phyloP scores from a whole-genome alignment of 2,113 vertebrate genomes.

The Corydoras sp. region DNA sequence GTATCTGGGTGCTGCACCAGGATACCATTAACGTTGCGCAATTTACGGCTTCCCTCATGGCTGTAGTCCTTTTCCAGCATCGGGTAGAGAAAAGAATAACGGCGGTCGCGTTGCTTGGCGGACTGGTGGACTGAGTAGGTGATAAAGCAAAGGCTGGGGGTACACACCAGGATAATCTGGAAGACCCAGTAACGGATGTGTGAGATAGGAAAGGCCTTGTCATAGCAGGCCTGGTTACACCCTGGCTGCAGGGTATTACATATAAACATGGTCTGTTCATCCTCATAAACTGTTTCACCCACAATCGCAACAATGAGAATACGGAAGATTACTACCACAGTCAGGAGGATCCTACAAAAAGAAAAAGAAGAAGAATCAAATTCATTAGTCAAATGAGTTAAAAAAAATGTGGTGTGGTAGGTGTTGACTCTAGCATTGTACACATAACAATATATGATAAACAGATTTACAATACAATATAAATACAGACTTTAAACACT shows the following conservation, averaged over 20 bases:
- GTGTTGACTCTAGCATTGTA: too few relatives aligned
- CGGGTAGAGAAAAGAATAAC: conserved; percentile 75
- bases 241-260: conserved; percentile 86
- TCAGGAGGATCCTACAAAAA: conserved; percentile 78
- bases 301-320: conserved; percentile 88
- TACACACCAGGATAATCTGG: conserved; percentile 88
- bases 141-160: conserved; percentile 86
- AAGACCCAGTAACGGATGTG: conserved; percentile 93
- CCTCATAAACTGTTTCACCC: conserved; percentile 84
- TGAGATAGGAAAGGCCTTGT: conserved; percentile 84
- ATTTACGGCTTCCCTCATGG: conserved; percentile 55
- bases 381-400: too few relatives aligned
- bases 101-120: conserved; percentile 77
- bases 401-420: too few relatives aligned
- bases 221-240: conserved; percentile 87
- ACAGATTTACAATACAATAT: too few relatives aligned
- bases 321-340: conserved; percentile 87
- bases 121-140: conserved; percentile 85
- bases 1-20: conserved; percentile 63
- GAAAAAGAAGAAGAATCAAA: background rate
- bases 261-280: conserved; percentile 85
- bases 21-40: conserved; percentile 68
- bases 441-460: too few relatives aligned
- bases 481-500: too few relatives aligned
- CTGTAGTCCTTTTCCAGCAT: conserved; percentile 69